These are phyloP conservation scores for Halichondria panicea DNA, from an alignment of 37 sponge, comb jelly and placozoan species.

Conservation along the genomic window DNA sequence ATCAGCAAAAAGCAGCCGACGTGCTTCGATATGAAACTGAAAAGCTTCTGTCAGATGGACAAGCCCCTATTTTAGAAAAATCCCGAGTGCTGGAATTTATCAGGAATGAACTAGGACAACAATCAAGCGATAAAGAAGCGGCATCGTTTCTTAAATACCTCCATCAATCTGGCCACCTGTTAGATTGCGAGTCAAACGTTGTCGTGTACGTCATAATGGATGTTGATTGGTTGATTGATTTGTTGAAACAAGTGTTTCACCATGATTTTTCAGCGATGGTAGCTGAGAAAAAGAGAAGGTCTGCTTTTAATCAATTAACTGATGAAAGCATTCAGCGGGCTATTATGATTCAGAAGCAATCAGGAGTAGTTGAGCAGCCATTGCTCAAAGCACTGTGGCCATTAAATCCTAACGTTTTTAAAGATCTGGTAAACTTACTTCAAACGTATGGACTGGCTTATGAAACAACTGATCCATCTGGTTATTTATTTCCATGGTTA, in stretches of 20 bases:
- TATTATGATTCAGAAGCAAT: no score
- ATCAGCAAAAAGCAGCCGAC: background rate
- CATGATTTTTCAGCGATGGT: background rate
- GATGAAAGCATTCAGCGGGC: background rate
- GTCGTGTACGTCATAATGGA: background rate
- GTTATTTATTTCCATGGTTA: conserved; percentile 7
- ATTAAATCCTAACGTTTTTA: background rate
- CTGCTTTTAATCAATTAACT: background rate
- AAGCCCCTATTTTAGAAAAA: no score
- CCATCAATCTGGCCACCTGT: background rate
- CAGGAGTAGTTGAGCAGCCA: background rate
- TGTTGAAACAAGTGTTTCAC: background rate
- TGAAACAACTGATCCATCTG: background rate
- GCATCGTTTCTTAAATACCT: background rate
- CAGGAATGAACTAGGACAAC: background rate
- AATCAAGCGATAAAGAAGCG: background rate
- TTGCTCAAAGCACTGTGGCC: background rate
- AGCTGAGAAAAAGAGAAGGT: background rate
- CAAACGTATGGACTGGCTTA: background rate
- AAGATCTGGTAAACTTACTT: background rate
- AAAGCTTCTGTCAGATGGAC: no score
- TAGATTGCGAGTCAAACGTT: background rate
- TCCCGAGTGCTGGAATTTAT: background rate
- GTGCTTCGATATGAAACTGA: no score
- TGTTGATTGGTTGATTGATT: background rate